phyloP scores from a whole-genome alignment of 2,888 invertebrate species.

The Drosophila crucigera region DNA sequence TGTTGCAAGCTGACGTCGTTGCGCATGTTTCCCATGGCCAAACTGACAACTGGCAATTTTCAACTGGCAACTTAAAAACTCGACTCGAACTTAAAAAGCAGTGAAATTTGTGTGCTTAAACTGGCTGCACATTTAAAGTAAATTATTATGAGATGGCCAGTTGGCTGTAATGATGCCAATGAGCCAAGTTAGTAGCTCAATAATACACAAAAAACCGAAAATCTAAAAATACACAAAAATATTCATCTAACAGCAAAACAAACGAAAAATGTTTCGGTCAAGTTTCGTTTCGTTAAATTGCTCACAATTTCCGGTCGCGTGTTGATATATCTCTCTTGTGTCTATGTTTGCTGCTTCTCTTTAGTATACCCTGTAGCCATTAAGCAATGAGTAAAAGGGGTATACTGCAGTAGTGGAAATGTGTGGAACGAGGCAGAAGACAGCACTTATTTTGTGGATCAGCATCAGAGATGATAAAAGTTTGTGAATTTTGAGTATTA shows the following conservation, averaged over 20 bases:
- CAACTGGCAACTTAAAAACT: neutral
- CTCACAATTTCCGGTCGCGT: constrained; percentile 83
- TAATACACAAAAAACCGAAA: constrained; percentile 23
- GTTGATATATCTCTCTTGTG: constrained; percentile 40
- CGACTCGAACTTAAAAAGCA: neutral
- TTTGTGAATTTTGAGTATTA: neutral
- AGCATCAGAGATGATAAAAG: accelerated
- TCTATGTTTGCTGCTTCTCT: constrained; percentile 10
- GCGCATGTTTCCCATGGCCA: constrained; percentile 47
- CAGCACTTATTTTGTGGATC: neutral
- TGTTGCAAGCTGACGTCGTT: neutral
- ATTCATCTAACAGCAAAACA: constrained; percentile 31
- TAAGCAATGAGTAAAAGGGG: neutral
- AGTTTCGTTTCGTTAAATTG: constrained; percentile 71
- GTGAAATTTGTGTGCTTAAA: constrained; percentile 16
- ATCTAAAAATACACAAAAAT: constrained; percentile 30
- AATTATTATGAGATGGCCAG: constrained; percentile 50
- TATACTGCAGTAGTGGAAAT: neutral
- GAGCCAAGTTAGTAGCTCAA: constrained; percentile 42
- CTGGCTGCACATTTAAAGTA: constrained; percentile 65
- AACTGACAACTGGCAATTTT: neutral
- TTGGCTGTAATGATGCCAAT: constrained; percentile 22
- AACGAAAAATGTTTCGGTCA: constrained; percentile 50
- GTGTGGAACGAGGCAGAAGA: neutral
- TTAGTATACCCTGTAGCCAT: constrained; percentile 9